Evolutionary conservation across 2,888 invertebrate genomes (phyloP), one percentile per base, ranked within the genome.

Genomic region (Cryptus viduatorius): DNA sequence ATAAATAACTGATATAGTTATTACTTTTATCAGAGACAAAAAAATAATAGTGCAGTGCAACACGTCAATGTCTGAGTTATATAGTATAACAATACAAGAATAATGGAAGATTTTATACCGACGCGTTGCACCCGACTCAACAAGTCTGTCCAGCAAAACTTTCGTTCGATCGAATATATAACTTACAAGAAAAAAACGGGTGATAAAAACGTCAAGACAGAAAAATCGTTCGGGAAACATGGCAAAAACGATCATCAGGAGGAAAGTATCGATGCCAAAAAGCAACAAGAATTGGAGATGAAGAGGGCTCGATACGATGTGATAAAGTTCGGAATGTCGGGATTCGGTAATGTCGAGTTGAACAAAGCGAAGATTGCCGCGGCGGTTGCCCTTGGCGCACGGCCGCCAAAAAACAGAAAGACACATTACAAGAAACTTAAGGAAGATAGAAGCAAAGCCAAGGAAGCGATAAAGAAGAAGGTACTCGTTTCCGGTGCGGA

Each of bases 321-420:
- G 4, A 95, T 97, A 7, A 97, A 97, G 91, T 97, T 98, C 93
- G 98, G 97, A 46, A 96, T 97, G 94, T 95, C 96, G 37, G 97
- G 97, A 75, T 96, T 98, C 78, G 95, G 96, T 79, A 94, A 96
- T 2, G 94, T 95, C 10, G 96, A 96, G 90, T 97, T 97, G 90
- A 95, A 96, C 89, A 96, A 97, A 92, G 97, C 97, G n/a, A 97
- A 97, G 94, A 95, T 97, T 61, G 96, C 96, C 4, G 94, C 97
- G 16, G 96, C 97, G 0, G 95, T 98, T 46, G 97, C 96, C 93
- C 95, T 98, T 91, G 98, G 98, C 69, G 98, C 98, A 0, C 97
- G 96, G 93, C 96, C 97, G 3, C 96, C 96, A 0, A 97, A 96
- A 92, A 96, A 95, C 44, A 94, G 95, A 73, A 83, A 61, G 10